Evolutionary conservation across 2,797 vertebrate species (phyloP), one percentile per base, ranked within the genome.

Genomic region (Sebastes diaconus): DNA sequence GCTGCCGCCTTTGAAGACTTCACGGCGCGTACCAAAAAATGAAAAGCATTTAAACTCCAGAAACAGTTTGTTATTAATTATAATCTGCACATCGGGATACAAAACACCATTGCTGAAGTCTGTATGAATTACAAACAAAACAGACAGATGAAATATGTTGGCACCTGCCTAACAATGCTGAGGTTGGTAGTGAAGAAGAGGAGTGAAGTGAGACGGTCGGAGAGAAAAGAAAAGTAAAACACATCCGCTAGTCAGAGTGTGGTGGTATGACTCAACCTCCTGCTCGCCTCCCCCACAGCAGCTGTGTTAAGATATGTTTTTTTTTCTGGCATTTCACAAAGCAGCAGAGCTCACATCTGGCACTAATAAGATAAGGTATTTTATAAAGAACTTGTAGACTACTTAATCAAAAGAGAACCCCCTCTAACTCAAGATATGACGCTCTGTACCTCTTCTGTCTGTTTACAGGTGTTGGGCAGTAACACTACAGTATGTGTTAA

Each of bases 201-300:
- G 39, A 65, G 77, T 77, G 81, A 91, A 80, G 77, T 59, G 63
- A 84, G 57, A 75, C 73, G 57, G 57, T 70, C 24, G 16, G 52
- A 72, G 20, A 61, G 84, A 79, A 68, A 78, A 57, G 74, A 63
- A 78, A 75, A 79, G 75, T 69, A 46, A 63, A 80, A 68, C 27
- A 46, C 90, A 93, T 93, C 93, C 92, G 91, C 87, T 90, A 24
- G 27, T 24, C 8, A n/a, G 60, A 79, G 57, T 79, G 88, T 66
- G 81, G 86, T 84, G 86, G 86, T 78, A 89, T 87, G 84, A 86
- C 81, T 70, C 20, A 61, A n/a, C 20, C 36, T 75, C 2, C 34
- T 14, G 61, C 76, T 84, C 63, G n/a, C 88, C 84, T 84, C 90
- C 90, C 80, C 89, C 85, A 80, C 89, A 69, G 71, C 90, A 92